These are phyloP conservation scores for Plotosus lineatus DNA, from an alignment of 2,113 vertebrate genomes.

Conservation along the genomic window DNA sequence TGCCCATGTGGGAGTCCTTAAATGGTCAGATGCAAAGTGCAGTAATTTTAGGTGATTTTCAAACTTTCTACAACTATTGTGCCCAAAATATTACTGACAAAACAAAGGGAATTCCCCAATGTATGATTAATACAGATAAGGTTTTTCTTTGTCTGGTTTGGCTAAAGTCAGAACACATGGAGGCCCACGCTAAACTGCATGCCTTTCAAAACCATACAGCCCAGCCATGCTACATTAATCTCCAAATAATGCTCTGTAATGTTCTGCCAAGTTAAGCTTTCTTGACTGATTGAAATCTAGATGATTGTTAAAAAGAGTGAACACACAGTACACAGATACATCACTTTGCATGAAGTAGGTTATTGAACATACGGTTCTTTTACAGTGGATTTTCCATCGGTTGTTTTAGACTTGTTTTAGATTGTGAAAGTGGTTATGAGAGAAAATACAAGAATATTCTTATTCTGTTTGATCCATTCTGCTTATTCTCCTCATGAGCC, in stretches of 20 bases:
- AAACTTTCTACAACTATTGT: constrained; percentile 25
- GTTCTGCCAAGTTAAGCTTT: constrained; percentile 1
- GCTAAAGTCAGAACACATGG: constrained; percentile 2
- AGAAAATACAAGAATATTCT: background rate
- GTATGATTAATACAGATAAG: background rate
- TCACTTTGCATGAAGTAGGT: background rate
- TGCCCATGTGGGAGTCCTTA: constrained; percentile 36
- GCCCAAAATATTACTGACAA: constrained; percentile 7
- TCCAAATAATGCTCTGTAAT: background rate
- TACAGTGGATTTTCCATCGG: background rate
- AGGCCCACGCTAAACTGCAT: background rate
- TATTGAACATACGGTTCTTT: background rate
- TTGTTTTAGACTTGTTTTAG: background rate
- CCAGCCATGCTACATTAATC: constrained; percentile 28
- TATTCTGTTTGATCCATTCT: background rate
- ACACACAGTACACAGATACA: background rate
- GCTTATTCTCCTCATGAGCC: no score
- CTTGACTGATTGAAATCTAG: constrained; percentile 8
- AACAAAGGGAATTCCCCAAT: constrained; percentile 32
- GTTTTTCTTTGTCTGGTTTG: constrained; percentile 29
- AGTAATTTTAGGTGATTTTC: constrained; percentile 25
- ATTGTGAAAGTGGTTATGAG: background rate
- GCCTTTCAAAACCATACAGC: constrained; percentile 10
- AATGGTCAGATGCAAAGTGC: constrained; percentile 22
- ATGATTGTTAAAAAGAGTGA: constrained; percentile 4